Base-by-base conservation (phyloP, 37 sponge, comb jelly and placozoan genomes). In the Halichondria panicea region DNA sequence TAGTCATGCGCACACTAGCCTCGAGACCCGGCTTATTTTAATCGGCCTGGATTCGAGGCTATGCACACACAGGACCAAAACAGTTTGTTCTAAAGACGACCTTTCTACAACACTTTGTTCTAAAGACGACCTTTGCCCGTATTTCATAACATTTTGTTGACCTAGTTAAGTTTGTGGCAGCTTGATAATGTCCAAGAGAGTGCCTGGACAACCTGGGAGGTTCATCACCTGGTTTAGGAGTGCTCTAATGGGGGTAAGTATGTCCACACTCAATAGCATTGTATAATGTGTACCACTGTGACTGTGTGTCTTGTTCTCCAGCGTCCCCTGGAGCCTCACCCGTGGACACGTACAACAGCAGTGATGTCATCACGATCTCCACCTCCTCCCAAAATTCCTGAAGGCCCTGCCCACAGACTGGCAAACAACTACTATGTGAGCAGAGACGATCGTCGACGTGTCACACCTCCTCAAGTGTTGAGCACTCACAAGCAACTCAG, bases 331-430 rank as follows among this genome's bases (percentile, higher is more conserved):
- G 75, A 73, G 4, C 55, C 73, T 7, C 2, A 30, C 6, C 87
- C 87, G 13, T 86, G 87, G 87, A 39, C 80, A 39, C 53, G 80
- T 28, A 74, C 28, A 15, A 36, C 44, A 27, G 54, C 25, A 13
- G 7, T 5, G 1, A 18, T 78, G 24, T 78, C 76, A 24, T 24
- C 54, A 19, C 86, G 94, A 28, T 87, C 90, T n/a, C 77, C 75
- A 31, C 55, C 72, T 25, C 76, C 82, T 8, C 90, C 94, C 61
- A 85, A 89, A 36, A 78, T 93, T 3, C 94, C 94, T n/a, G 72
- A 33, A 4, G 94, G 94, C 31, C 68, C 74, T 3, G 90, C 90
- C 50, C 90, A 89, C 59, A 85, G 55, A 48, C 67, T 93, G 60
- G 79, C 78, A 35, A 35, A 46, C 21, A 93, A 93, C 55, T 89